Conservation (phyloP, 2,113 vertebrate species). For the Herpetotheres cachinnans region DNA sequence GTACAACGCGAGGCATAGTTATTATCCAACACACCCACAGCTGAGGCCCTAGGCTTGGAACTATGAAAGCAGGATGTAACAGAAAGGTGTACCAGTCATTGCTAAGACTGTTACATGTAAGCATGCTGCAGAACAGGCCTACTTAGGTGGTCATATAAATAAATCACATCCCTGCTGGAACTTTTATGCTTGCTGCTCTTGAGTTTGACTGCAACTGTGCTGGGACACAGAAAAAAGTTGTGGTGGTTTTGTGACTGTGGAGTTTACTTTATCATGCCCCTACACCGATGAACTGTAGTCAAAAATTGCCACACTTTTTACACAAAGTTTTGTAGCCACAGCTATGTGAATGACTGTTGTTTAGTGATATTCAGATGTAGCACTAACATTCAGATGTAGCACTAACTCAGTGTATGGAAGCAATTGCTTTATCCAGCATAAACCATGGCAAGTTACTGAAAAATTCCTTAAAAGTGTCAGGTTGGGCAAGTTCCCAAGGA, state of each 20-base stretch:
- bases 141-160: not conserved
- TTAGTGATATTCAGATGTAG: not conserved
- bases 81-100: not conserved
- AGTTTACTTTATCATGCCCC: not conserved
- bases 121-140: not conserved
- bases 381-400: not conserved
- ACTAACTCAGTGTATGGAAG: not conserved
- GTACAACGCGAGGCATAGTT: not conserved
- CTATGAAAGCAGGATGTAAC: not conserved
- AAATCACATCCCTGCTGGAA: not conserved
- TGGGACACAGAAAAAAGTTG: not conserved
- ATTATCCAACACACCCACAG: not conserved
- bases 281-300: not conserved
- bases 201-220: not conserved
- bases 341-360: not conserved
- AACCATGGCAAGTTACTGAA: not conserved
- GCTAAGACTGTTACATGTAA: not conserved
- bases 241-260: not conserved
- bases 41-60: not conserved
- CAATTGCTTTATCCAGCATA: not conserved
- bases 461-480: conserved; percentile 5
- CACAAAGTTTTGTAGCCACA: not conserved
- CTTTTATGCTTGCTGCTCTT: not conserved
- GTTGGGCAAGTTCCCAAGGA: not conserved
- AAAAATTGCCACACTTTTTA: not conserved